Percentiles rank a stretch among this genome's conserved stretches.
phyloP scores from a whole-genome alignment of 2,888 invertebrate species.

The Strigamia maritima region DNA sequence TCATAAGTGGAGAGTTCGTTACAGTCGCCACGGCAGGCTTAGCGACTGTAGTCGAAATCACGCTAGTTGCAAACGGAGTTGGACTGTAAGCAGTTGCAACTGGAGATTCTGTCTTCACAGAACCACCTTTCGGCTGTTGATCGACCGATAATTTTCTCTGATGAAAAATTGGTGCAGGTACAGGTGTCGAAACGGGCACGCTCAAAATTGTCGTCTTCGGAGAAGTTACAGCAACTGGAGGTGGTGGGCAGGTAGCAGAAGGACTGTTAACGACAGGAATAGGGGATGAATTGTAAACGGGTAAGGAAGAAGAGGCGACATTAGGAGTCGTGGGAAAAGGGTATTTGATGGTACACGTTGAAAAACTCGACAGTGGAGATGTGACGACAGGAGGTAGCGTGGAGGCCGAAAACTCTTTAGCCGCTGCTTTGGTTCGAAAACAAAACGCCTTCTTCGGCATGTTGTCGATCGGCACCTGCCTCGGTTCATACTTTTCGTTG shows the following conservation, averaged over 20 bases:
- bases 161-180: neutral
- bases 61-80: neutral
- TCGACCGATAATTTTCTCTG: constrained; percentile 17
- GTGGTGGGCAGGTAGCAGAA: neutral
- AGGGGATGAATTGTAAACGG: constrained; percentile 33
- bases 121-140: neutral
- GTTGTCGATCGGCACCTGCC: constrained; percentile 34
- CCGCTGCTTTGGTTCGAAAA: constrained; percentile 47
- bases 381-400: constrained; percentile 21
- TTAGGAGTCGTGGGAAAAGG: constrained; percentile 38
- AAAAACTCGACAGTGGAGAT: neutral
- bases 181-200: neutral
- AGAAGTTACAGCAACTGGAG: neutral
- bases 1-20: neutral
- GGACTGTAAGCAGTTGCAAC: neutral
- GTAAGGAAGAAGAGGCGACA: constrained; percentile 39
- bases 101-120: neutral
- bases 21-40: neutral
- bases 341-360: neutral
- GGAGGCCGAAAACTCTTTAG: constrained; percentile 45
- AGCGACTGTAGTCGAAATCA: constrained; percentile 11
- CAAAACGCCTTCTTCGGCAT: constrained; percentile 40
- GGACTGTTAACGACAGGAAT: constrained; percentile 34
- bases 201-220: constrained; percentile 29
- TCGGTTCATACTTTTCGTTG: constrained; percentile 70